A percentile compares a stretch with the other conserved stretches of the same genome.
phyloP scores from a whole-genome alignment of 2,888 invertebrate genomes.

The Hydropsyche betteni region DNA sequence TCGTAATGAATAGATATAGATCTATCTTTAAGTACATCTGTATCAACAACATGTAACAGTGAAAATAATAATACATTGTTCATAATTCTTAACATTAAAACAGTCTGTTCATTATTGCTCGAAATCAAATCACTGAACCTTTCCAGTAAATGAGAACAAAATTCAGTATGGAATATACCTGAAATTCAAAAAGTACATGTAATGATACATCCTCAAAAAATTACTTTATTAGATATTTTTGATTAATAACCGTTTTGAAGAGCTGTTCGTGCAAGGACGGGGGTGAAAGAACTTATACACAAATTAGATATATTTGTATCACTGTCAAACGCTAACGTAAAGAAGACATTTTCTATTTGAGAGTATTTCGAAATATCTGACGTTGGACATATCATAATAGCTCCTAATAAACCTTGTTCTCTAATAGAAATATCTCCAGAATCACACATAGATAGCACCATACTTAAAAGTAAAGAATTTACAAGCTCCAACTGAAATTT shows the following conservation, averaged over 20 bases:
- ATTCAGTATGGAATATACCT: conserved; percentile 62
- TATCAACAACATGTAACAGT: conserved; percentile 62
- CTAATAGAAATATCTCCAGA: conserved; percentile 62
- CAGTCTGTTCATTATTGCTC: conserved; percentile 59
- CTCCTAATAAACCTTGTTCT: conserved; percentile 58
- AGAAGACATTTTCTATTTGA: conserved; percentile 62
- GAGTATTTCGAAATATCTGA: conserved; percentile 62
- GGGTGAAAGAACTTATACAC: conserved; percentile 60
- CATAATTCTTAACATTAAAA: conserved; percentile 61
- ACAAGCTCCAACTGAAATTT: conserved; percentile 63
- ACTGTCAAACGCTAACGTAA: conserved; percentile 61
- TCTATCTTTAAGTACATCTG: conserved; percentile 54
- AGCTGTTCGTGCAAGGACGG: conserved; percentile 62
- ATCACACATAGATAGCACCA: conserved; percentile 64
- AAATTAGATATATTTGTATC: conserved; percentile 61
- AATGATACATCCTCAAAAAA: neutral
- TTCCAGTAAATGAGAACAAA: conserved; percentile 58
- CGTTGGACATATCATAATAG: conserved; percentile 45
- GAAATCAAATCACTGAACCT: conserved; percentile 60
- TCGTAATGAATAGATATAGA: conserved; percentile 33
- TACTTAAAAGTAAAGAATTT: conserved; percentile 62
- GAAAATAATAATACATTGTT: conserved; percentile 59
- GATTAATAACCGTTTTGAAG: conserved; percentile 58
- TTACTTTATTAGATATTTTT: too few relatives aligned
- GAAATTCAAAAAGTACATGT: conserved; percentile 52